Conservation (phyloP, 2,113 vertebrate genomes). For the Pogonocichla stellata region DNA sequence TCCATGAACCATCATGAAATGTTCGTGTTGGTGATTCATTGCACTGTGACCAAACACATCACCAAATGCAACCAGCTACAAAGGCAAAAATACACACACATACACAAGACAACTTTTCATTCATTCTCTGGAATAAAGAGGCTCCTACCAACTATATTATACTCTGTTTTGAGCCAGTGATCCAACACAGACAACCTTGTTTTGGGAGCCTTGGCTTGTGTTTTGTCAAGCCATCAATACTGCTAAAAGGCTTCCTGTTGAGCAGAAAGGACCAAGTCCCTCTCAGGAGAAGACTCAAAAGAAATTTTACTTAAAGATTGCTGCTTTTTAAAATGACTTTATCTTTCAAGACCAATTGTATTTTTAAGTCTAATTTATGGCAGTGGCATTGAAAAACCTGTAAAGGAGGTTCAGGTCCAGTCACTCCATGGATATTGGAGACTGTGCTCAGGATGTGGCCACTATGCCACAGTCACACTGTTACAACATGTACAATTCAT, state of each 20-base stretch:
- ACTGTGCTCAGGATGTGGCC: not conserved
- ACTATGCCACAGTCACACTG: not conserved
- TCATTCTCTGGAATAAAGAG: not conserved
- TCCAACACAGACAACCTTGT: not conserved
- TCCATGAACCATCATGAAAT: constrained; percentile 9
- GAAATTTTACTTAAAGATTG: not conserved
- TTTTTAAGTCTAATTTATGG: not conserved
- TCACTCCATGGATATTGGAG: not conserved
- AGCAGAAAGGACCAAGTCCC: not conserved
- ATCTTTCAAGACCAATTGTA: not conserved
- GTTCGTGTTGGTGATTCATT: not conserved
- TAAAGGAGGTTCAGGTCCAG: not conserved
- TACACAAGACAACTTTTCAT: not conserved
- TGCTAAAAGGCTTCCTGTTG: not conserved
- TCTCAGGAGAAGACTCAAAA: not conserved
- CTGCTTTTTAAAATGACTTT: not conserved
- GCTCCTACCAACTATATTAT: not conserved
- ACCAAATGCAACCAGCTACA: not conserved
- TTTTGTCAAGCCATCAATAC: not conserved
- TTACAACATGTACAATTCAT: not conserved
- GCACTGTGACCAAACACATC: not conserved
- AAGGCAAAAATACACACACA: not conserved
- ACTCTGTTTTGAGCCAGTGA: not conserved
- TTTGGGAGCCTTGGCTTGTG: not conserved
- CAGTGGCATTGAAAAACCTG: not conserved